phyloP scores from a whole-genome alignment of 2,113 vertebrate species.

The Phylloscopus whistleri region DNA sequence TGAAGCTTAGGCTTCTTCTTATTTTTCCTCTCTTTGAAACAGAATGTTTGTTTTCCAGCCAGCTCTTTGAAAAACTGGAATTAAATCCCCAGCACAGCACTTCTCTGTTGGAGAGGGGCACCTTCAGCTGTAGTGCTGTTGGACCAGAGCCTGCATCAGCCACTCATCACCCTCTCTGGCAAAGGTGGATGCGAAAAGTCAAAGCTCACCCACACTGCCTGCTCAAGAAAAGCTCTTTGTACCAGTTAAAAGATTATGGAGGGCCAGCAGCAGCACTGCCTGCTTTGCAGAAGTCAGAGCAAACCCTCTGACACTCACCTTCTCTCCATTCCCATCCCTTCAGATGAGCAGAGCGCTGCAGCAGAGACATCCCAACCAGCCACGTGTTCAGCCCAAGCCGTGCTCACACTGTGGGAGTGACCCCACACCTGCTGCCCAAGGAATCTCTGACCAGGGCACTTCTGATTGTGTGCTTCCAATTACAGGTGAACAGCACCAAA shows the following conservation, averaged over 20 bases:
- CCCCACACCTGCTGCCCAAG: background rate
- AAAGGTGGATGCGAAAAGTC: background rate
- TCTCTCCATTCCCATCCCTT: background rate
- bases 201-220: background rate
- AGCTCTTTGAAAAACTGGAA: background rate
- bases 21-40: background rate
- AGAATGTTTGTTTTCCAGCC: background rate
- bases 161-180: background rate
- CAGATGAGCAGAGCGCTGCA: rapidly evolving
- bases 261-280: background rate
- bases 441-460: background rate
- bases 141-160: background rate
- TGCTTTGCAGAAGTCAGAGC: background rate
- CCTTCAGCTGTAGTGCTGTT: background rate
- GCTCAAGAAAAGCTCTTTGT: background rate
- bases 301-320: background rate
- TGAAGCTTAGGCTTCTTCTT: background rate
- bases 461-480: background rate
- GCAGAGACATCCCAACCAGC: no score
- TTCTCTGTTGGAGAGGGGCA: background rate
- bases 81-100: background rate
- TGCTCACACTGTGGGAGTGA: rapidly evolving
- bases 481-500: background rate
- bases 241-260: background rate
- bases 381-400: rapidly evolving